These are phyloP conservation scores for Myotis vivesi DNA, from an alignment of 2,797 vertebrate species.

Conservation along the genomic window DNA sequence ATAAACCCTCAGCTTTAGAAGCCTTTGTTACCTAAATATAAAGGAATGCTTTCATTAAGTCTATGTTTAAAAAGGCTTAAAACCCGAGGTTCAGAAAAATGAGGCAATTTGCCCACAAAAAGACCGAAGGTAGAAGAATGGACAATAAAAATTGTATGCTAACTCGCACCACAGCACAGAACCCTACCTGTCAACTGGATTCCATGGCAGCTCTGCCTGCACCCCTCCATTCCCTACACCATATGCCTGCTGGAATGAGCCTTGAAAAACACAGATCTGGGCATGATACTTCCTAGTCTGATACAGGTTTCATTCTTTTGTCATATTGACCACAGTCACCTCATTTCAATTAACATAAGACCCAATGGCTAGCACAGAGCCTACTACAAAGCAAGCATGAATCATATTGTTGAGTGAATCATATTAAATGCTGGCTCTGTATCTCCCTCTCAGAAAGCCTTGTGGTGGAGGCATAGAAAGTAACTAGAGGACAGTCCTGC, in stretches of 20 bases:
- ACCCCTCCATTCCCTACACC: background rate
- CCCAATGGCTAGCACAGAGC: background rate
- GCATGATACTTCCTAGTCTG: background rate
- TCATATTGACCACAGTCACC: background rate
- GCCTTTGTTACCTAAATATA: background rate
- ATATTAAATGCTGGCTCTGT: background rate
- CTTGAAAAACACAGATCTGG: background rate
- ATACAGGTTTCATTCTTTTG: background rate
- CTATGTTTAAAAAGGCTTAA: background rate
- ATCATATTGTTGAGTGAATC: background rate
- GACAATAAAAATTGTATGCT: background rate
- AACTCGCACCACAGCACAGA: accelerated
- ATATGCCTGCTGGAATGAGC: background rate
- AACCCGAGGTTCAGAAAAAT: background rate
- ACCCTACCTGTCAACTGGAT: too few relatives aligned
- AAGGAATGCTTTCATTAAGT: background rate
- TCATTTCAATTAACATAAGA: background rate
- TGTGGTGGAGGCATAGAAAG: background rate
- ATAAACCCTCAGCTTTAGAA: background rate
- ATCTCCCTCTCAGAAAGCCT: background rate
- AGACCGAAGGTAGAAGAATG: background rate
- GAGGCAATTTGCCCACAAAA: background rate
- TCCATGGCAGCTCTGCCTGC: background rate
- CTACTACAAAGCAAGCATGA: background rate
- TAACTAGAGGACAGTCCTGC: background rate